These are phyloP conservation scores for Hyposoter dolosus DNA, from an alignment of 2,888 invertebrate genomes.

Conservation along the genomic window DNA sequence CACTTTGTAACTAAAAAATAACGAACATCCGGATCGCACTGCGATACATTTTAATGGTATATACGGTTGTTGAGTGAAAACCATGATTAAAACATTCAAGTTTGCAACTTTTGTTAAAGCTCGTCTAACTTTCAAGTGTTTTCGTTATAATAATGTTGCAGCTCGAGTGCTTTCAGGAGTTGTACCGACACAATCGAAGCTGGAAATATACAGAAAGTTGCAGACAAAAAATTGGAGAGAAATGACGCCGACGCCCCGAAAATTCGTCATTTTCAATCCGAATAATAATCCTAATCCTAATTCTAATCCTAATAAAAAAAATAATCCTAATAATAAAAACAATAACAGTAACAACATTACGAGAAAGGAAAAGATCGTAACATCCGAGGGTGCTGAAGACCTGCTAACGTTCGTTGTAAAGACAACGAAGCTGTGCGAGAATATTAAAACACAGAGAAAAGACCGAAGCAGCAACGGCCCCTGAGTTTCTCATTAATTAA, in stretches of 20 bases:
- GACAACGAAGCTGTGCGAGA: not conserved
- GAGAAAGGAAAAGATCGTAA: not conserved
- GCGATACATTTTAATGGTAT: not conserved
- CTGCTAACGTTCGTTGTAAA: not conserved
- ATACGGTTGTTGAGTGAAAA: not conserved
- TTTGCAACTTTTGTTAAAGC: not conserved
- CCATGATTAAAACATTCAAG: not conserved
- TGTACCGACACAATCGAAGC: not conserved
- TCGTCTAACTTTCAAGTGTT: not conserved
- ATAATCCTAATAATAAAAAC: not conserved
- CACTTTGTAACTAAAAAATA: not conserved
- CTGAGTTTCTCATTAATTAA: not conserved
- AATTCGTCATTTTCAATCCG: not conserved
- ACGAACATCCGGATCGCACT: not conserved
- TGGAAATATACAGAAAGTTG: not conserved
- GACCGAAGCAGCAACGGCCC: not conserved
- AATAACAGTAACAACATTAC: not conserved
- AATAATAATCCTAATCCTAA: slow-evolving; percentile 3
- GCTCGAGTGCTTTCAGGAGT: not conserved
- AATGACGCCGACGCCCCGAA: not conserved
- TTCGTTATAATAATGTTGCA: slow-evolving; percentile 4
- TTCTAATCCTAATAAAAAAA: not conserved
- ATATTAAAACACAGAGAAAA: not conserved
- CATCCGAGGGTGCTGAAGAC: not conserved
- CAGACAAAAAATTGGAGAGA: not conserved